Base-by-base conservation (phyloP, 2,797 vertebrate species). In the Miichthys miiuy region DNA sequence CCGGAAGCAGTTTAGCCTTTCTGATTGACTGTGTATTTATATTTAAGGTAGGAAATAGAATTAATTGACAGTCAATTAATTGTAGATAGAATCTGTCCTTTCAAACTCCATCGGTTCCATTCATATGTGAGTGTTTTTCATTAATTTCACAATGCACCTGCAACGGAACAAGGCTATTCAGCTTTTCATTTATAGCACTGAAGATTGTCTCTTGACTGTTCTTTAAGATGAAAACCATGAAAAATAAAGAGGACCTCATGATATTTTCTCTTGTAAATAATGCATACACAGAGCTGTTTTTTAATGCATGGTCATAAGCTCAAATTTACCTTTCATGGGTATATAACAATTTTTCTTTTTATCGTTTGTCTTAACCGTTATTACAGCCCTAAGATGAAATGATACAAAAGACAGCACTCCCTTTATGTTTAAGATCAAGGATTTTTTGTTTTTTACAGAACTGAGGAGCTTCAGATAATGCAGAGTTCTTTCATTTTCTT, bases 311-410 rank as follows among this genome's bases (percentile, higher is more conserved):
- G 21, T 87, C 66, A 68, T 68, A 62, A 64, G 65, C 72, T 86
- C 76, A 78, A 80, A 82, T 83, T 52, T 68, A 79, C 41, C 42
- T 79, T 87, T 88, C 48, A 84, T 83, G 46, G 25, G 17, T 81
- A 57, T 72, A 68, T 71, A 57, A 61, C 47, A 68, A 1, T 70
- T 85, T 41, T 68, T 79, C 55, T 82, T 83, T 89, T 89, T 69
- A 74, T 88, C 16, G 47, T 81, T 61, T 77, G 60, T 66, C 60
- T 81, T 74, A 80, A 80, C 52, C 16, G 23, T 82, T 79, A 80
- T 88, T 79, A 60, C 64, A 82, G 83, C 20, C 48, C 6, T 46
- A 54, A 75, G 55, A 90, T 88, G 56, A 91, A 84, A 83, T 63
- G 5, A 75, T 61, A 78, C 27, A 65, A 72, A 78, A 48, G 21